These are phyloP conservation scores for Hirtodrosophila duncani DNA, from an alignment of 2,888 invertebrate species.

Conservation along the genomic window DNA sequence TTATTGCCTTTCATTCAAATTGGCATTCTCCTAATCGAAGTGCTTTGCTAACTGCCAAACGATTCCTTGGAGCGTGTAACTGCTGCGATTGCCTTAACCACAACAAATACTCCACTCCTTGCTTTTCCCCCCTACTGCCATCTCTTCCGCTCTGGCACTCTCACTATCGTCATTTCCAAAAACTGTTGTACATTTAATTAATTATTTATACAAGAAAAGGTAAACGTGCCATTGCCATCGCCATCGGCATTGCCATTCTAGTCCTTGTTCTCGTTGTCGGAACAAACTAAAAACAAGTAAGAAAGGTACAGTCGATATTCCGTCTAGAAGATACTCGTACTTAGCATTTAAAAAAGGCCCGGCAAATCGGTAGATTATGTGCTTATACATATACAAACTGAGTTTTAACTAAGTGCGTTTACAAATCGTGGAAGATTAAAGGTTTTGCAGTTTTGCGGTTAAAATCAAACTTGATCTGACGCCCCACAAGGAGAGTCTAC, in stretches of 20 bases:
- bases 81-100: constrained; percentile 35
- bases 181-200: constrained; percentile 70
- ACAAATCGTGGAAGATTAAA: no score
- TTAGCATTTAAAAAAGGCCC: no score
- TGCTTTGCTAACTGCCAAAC: constrained; percentile 47
- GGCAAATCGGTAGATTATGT: no score
- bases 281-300: no score
- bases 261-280: no score
- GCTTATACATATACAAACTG: no score
- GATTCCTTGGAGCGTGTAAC: constrained; percentile 43
- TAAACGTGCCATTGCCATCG: constrained; percentile 58
- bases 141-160: neutral
- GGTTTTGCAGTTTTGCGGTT: no score
- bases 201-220: constrained; percentile 70
- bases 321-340: no score
- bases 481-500: no score
- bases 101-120: neutral
- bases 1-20: constrained; percentile 18
- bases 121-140: neutral
- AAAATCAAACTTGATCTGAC: no score
- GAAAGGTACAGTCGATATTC: no score
- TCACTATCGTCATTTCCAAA: constrained; percentile 23
- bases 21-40: constrained; percentile 53
- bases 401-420: no score
- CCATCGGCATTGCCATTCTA: constrained; percentile 1